Base-by-base conservation (phyloP, 2,888 invertebrate species). In the Ormyrus labotus region DNA sequence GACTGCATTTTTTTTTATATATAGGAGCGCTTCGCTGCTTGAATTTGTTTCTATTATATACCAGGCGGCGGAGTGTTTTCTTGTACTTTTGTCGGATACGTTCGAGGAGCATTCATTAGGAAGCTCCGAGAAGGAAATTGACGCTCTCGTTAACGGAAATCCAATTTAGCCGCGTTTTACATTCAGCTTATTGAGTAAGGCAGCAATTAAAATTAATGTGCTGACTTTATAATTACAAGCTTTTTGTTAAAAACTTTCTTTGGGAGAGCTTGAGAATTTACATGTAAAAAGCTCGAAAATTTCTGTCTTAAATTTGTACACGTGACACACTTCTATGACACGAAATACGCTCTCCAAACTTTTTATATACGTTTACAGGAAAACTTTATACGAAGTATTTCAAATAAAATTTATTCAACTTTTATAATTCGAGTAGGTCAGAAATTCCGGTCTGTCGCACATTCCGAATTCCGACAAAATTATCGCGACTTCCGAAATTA, bases 71-170 rank as follows among this genome's bases (percentile, higher is more conserved):
- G 34, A 34, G 34, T 34, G 34, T 73, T 60, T 60, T 50, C 60
- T 48, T 51, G 34, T 13, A 58, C 58, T 48, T 70, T 60, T 13
- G 50, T 58, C 10, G 47, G 61, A 34, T 34, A 4, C 34, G 34
- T 34, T 34, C 7, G 34, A 7, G n/a, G 60, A 5, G 67, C 45
- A 58, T 75, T 75, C 75, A 75, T 75, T 75, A 75, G 45, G 50
- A 67, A 4, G 34, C 34, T 34, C 4, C 2, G 34, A 34, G 34
- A 34, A 34, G 34, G 34, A 67, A 55, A 55, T 58, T 57, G 77
- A 77, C 70, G 64, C 64, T 55, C 69, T 70, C 64, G 70, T 77
- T 70, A 64, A 70, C 53, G 47, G 64, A 77, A 53, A 77, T 70
- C 48, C 47, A 50, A 34, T 34, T 34, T 34, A 34, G 4, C 34